Evolutionary conservation across 2,797 vertebrate genomes (phyloP).

Genomic region (Syndactyla subalaris): DNA sequence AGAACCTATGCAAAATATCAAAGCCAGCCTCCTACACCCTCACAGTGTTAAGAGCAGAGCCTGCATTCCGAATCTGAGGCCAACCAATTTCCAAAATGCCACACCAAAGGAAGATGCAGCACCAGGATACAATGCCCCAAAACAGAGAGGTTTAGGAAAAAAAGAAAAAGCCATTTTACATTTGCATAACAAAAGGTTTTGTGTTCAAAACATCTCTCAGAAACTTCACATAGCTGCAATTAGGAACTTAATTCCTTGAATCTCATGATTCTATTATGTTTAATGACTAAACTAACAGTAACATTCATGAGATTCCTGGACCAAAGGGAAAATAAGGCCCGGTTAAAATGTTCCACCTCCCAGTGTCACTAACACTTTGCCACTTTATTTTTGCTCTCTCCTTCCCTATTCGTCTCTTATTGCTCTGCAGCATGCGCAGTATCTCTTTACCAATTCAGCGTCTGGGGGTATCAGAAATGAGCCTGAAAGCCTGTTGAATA

Average conservation of each 20-base stretch:
- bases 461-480: background rate
- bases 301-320: background rate
- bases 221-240: background rate
- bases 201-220: background rate
- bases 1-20: constrained; percentile 58
- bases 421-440: background rate
- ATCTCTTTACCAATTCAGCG: background rate
- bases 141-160: background rate
- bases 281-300: background rate
- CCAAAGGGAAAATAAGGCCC: background rate
- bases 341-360: background rate
- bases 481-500: background rate
- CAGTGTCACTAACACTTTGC: background rate
- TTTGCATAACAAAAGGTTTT: background rate
- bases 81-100: constrained; percentile 12
- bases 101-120: background rate
- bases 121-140: background rate
- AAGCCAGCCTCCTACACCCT: constrained; percentile 50
- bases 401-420: background rate
- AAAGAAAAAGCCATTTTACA: background rate
- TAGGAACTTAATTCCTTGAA: background rate
- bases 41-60: constrained; percentile 45
- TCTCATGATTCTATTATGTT: background rate
- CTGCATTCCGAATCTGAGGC: constrained; percentile 1
- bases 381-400: background rate